Evolutionary conservation across 2,113 vertebrate species (phyloP), one percentile per base, ranked within the genome.

Genomic region (Tragelaphus strepsiceros): DNA sequence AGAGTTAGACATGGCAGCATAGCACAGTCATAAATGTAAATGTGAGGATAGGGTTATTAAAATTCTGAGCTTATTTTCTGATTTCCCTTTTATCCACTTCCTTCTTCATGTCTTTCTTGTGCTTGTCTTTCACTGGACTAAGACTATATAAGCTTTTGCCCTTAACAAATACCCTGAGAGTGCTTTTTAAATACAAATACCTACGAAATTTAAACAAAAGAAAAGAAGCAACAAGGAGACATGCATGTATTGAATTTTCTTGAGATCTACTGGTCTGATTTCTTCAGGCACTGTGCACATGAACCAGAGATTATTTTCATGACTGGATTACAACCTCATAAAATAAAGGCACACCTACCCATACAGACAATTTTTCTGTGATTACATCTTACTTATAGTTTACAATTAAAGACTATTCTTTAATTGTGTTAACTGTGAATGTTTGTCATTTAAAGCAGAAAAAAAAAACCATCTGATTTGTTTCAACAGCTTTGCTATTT

Each of bases 401-500:
- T 90, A 39, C 46, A 97, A n/a, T 93, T 61, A 94, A 78, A 96
- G 22, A 1, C 15, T 58, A 11, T 86, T 83, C 12, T 61, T 91
- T 56, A 61, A 28, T 62, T 98, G 30, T 90, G 54, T 64, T 90
- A 84, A 39, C 30, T 86, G 61, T 91, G 28, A 28, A 26, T 67
- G 39, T 96, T 94, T 96, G 85, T 24, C 53, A 54, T 74, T 80
- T 67, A 94, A 88, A 92, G 6, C 19, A 96, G 78, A 85, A 92
- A 90, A 97, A 96, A 86, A 62, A 49, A 95, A 51, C 22, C 3
- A 78, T 84, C 30, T 74, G 77, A 94, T 64, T 92, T 90, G 15
- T 92, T 93, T 96, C 92, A 97, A 87, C 64, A 94, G 32, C 59
- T 96, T 88, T 96, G 17, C 22, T 90, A n/a, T 88, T 97, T 97